phyloP scores from a whole-genome alignment of 2,888 invertebrate genomes.

The Luperina testacea region DNA sequence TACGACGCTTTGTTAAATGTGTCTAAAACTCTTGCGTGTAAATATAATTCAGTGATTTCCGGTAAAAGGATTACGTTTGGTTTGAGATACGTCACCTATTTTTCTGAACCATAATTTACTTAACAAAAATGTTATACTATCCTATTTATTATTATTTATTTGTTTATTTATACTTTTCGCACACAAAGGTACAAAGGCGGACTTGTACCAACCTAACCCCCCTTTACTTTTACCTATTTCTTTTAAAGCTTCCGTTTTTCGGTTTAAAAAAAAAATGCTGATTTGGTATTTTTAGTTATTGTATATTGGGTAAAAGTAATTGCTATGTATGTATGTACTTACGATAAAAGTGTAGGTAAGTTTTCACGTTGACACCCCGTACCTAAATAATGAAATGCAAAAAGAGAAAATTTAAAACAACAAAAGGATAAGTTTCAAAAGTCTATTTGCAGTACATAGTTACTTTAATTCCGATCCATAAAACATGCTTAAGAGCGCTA shows the following conservation, averaged over 20 bases:
- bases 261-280: not conserved
- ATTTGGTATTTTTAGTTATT: not conserved
- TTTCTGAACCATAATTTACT: not conserved
- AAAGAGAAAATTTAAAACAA: not conserved
- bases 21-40: slow-evolving; percentile 3
- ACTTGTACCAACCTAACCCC: too few species aligned
- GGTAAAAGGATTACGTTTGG: not conserved
- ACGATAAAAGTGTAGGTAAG: not conserved
- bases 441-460: not conserved
- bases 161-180: too few species aligned
- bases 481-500: too few species aligned
- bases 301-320: too few species aligned
- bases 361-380: not conserved
- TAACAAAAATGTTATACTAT: too few species aligned
- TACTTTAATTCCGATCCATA: not conserved
- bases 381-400: not conserved
- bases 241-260: too few species aligned
- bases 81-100: not conserved
- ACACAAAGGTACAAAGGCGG: too few species aligned
- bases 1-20: slow-evolving; percentile 34
- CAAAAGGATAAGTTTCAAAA: not conserved
- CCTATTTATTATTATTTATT: too few species aligned
- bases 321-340: not conserved
- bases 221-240: too few species aligned
- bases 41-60: slow-evolving; percentile 13